Conservation (phyloP, 35 echinoderm and acorn worm genomes). For the Chiridota heheva region DNA sequence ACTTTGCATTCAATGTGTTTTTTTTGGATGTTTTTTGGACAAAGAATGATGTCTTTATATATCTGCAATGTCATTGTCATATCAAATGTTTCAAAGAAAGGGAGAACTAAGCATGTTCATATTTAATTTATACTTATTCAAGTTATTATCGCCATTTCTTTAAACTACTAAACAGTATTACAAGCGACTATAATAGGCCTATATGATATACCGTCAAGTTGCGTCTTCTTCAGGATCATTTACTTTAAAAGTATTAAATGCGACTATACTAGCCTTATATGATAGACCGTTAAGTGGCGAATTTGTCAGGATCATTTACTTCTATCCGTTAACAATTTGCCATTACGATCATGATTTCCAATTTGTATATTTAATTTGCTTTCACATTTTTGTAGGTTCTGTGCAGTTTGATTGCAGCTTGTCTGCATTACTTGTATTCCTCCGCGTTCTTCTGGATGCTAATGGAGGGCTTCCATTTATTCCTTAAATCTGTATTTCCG, state of each 20-base stretch:
- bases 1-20: not conserved
- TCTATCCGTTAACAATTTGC: not conserved
- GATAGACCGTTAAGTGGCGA: not conserved
- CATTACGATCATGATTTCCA: not conserved
- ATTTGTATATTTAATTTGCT: not conserved
- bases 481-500: constrained; percentile 37
- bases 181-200: too few relatives aligned
- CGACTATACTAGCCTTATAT: not conserved
- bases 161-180: too few relatives aligned
- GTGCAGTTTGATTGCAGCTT: constrained; percentile 45
- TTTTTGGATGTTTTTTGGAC: not conserved
- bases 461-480: constrained; percentile 53
- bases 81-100: not conserved
- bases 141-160: too few relatives aligned
- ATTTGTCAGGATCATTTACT: not conserved
- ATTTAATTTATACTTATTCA: not conserved
- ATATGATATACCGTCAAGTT: too few relatives aligned
- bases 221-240: too few relatives aligned
- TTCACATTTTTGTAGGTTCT: not conserved
- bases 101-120: not conserved
- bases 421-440: constrained; percentile 63
- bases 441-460: constrained; percentile 66
- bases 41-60: not conserved
- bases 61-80: not conserved
- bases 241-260: not conserved